These are phyloP conservation scores for Lampris megalopsis DNA, from an alignment of 2,113 vertebrate genomes.

Conservation along the genomic window DNA sequence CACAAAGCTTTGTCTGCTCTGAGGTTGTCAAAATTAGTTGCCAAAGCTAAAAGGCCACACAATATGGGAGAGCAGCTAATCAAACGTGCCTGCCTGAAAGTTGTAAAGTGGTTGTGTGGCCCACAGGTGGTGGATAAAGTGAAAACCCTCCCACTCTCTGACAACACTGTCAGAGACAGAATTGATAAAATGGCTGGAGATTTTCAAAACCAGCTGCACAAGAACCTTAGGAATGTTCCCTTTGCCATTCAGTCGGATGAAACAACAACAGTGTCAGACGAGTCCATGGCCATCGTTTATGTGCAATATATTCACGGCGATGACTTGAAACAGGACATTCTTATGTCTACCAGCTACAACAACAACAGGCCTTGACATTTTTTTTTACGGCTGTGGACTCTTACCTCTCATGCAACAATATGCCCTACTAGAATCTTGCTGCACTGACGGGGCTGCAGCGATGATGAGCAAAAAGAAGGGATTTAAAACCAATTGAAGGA, in stretches of 20 bases:
- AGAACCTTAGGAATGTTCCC: no score
- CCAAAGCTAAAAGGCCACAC: constrained; percentile 25
- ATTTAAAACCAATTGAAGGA: constrained; percentile 13
- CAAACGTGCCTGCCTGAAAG: constrained; percentile 10
- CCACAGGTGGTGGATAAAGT: constrained; percentile 5
- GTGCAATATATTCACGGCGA: no score
- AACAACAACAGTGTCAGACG: no score
- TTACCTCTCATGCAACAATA: constrained; percentile 10
- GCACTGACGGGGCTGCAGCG: background rate
- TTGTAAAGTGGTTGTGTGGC: no score
- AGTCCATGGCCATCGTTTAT: no score
- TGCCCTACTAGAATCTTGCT: constrained; percentile 24
- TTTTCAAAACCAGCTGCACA: no score
- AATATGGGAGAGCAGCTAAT: constrained; percentile 29
- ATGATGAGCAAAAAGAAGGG: constrained; percentile 15
- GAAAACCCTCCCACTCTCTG: constrained; percentile 11
- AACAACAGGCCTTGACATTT: constrained; percentile 9
- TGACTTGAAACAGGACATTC: no score
- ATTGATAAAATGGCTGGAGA: no score
- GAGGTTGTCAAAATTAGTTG: background rate
- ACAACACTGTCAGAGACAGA: no score
- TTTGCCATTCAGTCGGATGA: no score
- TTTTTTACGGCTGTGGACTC: background rate
- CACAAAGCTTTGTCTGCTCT: background rate
- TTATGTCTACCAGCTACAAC: background rate